Conservation (phyloP, 2,113 vertebrate genomes). For the Phrynosoma platyrhinos region DNA sequence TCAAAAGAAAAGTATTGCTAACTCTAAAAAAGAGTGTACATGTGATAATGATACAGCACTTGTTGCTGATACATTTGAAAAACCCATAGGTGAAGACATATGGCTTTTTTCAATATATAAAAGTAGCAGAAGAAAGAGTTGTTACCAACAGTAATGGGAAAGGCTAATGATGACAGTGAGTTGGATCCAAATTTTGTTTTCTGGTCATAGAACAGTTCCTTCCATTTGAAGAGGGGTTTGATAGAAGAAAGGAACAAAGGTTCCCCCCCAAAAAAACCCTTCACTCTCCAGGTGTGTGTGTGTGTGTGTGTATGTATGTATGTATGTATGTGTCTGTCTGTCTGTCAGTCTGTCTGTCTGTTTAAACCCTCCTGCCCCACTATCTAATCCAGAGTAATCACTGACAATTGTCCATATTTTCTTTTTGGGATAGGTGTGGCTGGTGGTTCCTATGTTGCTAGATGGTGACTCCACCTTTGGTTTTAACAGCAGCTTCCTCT, state of each 20-base stretch:
- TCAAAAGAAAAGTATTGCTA: background rate
- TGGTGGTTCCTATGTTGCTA: background rate
- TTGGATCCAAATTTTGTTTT: background rate
- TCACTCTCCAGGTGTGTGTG: too few species aligned
- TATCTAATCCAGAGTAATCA: too few species aligned
- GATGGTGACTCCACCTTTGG: background rate
- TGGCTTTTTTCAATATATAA: background rate
- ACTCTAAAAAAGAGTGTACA: background rate
- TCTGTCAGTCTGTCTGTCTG: too few species aligned
- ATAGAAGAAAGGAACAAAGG: too few species aligned
- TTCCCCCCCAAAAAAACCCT: too few species aligned
- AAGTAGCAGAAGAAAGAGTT: background rate
- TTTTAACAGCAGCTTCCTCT: background rate
- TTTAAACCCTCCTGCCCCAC: too few species aligned
- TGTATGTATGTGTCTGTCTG: too few species aligned
- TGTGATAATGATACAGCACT: slow-evolving; percentile 2
- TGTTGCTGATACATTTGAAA: background rate
- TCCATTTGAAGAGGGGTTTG: too few species aligned
- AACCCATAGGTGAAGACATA: background rate
- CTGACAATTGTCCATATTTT: too few species aligned
- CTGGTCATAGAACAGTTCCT: too few species aligned
- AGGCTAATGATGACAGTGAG: background rate
- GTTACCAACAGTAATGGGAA: background rate
- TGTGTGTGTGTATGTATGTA: too few species aligned
- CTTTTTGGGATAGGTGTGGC: too few species aligned